Conservation (phyloP, 2,888 invertebrate genomes). For the Xylota sylvarum region DNA sequence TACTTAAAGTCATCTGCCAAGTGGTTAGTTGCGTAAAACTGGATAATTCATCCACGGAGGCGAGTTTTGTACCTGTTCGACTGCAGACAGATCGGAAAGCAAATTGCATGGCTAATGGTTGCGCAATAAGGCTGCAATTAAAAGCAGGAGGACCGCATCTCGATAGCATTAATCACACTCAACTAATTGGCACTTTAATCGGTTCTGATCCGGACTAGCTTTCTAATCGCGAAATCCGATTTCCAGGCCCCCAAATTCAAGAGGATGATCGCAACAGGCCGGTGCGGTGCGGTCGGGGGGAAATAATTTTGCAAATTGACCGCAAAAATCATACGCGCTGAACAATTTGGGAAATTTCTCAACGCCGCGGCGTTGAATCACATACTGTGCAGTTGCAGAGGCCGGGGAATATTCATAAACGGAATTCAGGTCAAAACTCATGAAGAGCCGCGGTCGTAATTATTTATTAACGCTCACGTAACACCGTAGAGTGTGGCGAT, state of each 20-base stretch:
- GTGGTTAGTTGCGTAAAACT: constrained; percentile 51
- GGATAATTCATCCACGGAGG: constrained; percentile 39
- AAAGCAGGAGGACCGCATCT: constrained; percentile 8
- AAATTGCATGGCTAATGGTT: constrained; percentile 44
- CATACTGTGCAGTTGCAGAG: constrained; percentile 28
- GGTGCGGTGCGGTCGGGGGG: background rate
- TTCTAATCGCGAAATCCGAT: constrained; percentile 42
- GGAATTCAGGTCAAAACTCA: constrained; percentile 67
- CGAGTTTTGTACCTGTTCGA: constrained; percentile 16
- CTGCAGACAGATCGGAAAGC: constrained; percentile 37
- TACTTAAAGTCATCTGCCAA: constrained; percentile 46
- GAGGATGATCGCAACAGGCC: constrained; percentile 4
- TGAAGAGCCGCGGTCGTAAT: constrained; percentile 26
- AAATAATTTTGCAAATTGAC: constrained; percentile 43
- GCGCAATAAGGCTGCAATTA: constrained; percentile 43
- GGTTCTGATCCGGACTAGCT: constrained; percentile 44
- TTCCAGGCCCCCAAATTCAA: constrained; percentile 3
- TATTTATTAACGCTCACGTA: constrained; percentile 55
- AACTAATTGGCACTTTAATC: constrained; percentile 12
- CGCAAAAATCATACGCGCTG: constrained; percentile 49
- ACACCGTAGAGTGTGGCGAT: constrained; percentile 18
- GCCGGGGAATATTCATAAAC: constrained; percentile 38
- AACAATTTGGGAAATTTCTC: constrained; percentile 45
- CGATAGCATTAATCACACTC: constrained; percentile 41
- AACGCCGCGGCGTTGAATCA: constrained; percentile 37